Base-by-base conservation (phyloP, 2,888 invertebrate species). In the Brachypterus glaber region DNA sequence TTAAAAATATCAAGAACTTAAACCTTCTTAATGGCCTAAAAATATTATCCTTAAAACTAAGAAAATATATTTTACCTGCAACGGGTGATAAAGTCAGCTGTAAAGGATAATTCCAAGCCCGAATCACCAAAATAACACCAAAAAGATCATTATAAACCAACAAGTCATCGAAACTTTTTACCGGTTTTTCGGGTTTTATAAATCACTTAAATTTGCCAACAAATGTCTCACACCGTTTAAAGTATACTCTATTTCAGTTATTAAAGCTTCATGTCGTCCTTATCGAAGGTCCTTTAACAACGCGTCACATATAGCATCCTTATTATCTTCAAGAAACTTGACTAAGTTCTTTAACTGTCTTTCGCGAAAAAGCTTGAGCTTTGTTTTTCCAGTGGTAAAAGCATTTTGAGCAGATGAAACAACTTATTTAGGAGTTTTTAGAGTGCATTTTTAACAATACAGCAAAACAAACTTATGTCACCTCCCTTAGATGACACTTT, bases 21-120 rank as follows among this genome's bases (percentile, higher is more conserved):
- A n/a, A n/a, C n/a, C n/a, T n/a, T n/a, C n/a, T n/a, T n/a, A n/a
- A n/a, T n/a, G n/a, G n/a, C n/a, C n/a, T n/a, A n/a, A n/a, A n/a
- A n/a, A n/a, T n/a, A n/a, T n/a, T n/a, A n/a, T n/a, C n/a, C n/a
- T n/a, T n/a, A n/a, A n/a, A n/a, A n/a, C n/a, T n/a, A n/a, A n/a
- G n/a, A n/a, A n/a, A n/a, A n/a, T 7, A 21, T 21, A 7, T 21
- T 7, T 9, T 7, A 21, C 21, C 21, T 21, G 21, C 21, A 5
- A 9, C 21, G 5, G 92, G 92, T 40, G 79, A 66, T 17, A 91
- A 58, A 2, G 79, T 66, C 40, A 95, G 68, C 52, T 88, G 84
- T 16, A 93, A 59, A 0, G 95, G 95, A 68, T 93, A 96, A 70
- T 96, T 96, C 95, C 95, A 96, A 1, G 95, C 85, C 1, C 91